These are phyloP conservation scores for Diarsia rubi DNA, from an alignment of 2,888 invertebrate species.

Conservation along the genomic window DNA sequence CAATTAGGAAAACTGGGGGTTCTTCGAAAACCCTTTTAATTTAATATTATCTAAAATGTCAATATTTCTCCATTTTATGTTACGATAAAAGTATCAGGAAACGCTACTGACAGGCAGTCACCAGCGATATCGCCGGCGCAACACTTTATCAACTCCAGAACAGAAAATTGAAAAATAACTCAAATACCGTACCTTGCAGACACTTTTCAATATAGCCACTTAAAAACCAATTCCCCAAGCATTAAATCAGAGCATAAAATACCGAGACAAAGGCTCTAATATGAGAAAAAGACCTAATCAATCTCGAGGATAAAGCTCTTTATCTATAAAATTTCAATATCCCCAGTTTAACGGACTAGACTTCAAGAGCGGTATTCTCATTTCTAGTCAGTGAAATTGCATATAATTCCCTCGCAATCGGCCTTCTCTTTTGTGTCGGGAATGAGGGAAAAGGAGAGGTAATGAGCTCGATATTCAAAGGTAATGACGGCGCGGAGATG, in stretches of 20 bases:
- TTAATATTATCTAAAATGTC: background rate
- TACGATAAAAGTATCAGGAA: conserved; percentile 8
- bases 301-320: conserved; percentile 68
- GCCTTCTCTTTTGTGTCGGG: conserved; percentile 71
- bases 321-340: conserved; percentile 81
- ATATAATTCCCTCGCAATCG: conserved; percentile 81
- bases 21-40: background rate
- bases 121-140: conserved; percentile 18
- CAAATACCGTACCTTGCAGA: conserved; percentile 17
- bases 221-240: conserved; percentile 54
- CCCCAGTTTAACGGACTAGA: conserved; percentile 71
- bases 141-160: conserved; percentile 44
- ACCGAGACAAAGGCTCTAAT: conserved; percentile 54
- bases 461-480: conserved; percentile 70
- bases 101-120: conserved; percentile 18
- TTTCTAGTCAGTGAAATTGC: conserved; percentile 84
- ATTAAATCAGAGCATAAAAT: conserved; percentile 56
- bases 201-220: conserved; percentile 43
- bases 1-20: background rate
- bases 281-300: conserved; percentile 66
- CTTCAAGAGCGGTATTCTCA: conserved; percentile 75
- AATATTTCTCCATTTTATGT: background rate
- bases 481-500: conserved; percentile 59
- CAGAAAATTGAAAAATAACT: conserved; percentile 39
- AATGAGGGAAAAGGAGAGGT: conserved; percentile 66